Evolutionary conservation across 1,140 invertebrate species (phyloP), one percentile per base, ranked within the genome.

Genomic region (Copidosoma floridanum): DNA sequence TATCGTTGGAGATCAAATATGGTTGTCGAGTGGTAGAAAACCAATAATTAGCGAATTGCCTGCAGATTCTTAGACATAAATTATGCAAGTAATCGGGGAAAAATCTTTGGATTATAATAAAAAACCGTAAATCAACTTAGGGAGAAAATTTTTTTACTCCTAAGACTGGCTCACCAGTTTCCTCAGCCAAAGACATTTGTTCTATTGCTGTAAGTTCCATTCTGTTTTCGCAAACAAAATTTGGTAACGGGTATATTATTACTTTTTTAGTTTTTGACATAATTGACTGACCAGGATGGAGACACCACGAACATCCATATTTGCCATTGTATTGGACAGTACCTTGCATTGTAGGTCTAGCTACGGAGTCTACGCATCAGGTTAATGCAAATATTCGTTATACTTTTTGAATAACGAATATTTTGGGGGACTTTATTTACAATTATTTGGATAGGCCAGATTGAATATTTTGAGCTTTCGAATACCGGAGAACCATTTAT

Each of bases 281-380:
- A 2, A 46, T 14, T 46, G 18, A 3, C 43, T 44, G 40, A 18
- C 63, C 63, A n/a, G 23, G 40, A 24, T 64, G 57, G 21, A 60
- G 40, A 40, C 63, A 62, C 51, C 56, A 62, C 38, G 26, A 51
- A 32, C 64, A 65, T 0, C 55, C 58, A 29, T n/a, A 61, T 5
- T 56, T 58, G 18, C 61, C 67, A 52, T 69, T 66, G 23, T 57
- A 66, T 12, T 63, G 40, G 1, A 27, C 24, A 3, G 44, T 32
- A 21, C 57, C 56, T 58, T 65, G 64, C 56, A 54, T 59, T 4
- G 32, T 21, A 1, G 58, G 12, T 3, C 63, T n/a, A 7, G 57
- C 63, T 7, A 53, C 37, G 2, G 37, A 46, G 21, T 62, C 60
- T 3, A 65, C 64, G 29, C 55, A 59, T 47, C 55, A 65, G 21